Evolutionary conservation across 2,888 invertebrate genomes (phyloP), one percentile per base, ranked within the genome.

Genomic region (Anagyrus pseudococci): DNA sequence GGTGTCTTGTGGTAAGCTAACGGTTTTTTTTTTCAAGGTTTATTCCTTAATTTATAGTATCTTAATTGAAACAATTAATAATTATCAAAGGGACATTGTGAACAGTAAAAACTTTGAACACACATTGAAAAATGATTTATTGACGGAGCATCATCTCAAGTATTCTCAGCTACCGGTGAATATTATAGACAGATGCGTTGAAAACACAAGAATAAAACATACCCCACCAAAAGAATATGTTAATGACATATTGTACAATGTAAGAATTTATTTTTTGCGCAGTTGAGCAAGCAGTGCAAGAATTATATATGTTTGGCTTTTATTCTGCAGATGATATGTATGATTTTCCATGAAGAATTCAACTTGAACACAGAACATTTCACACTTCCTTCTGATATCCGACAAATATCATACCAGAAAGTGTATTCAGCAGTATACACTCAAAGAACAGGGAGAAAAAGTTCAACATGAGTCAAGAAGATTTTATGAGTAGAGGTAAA

Each of bases 41-140:
- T 15, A 2, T 4, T n/a, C n/a, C n/a, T n/a, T n/a, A n/a, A 33
- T 33, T 41, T 13, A 41, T 43, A 19, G 17, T 17, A 7, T n/a
- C 20, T 4, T 26, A 61, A 26, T 53, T 59, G 6, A 26, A 23
- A 37, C n/a, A 13, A 8, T 41, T 43, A 37, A 46, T 75, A 75
- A 67, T 44, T 23, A 4, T 26, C 57, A n/a, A n/a, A 83, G 83
- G 70, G 77, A 82, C 58, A 78, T 79, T 20, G 37, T 82, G 15
- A 77, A 77, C 29, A 76, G 76, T 56, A 69, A 72, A 25, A 37
- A 67, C 20, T 80, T 82, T 62, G 59, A 69, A 17, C 59, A 71
- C 15, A 48, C 54, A 6, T 29, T 73, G 10, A 47, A 66, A 58
- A 62, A 73, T 33, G 50, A 20, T 53, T 57, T 71, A 8, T 46